Evolutionary conservation across 2,888 invertebrate genomes (phyloP).

Genomic region (Drosophila gaucha): DNA sequence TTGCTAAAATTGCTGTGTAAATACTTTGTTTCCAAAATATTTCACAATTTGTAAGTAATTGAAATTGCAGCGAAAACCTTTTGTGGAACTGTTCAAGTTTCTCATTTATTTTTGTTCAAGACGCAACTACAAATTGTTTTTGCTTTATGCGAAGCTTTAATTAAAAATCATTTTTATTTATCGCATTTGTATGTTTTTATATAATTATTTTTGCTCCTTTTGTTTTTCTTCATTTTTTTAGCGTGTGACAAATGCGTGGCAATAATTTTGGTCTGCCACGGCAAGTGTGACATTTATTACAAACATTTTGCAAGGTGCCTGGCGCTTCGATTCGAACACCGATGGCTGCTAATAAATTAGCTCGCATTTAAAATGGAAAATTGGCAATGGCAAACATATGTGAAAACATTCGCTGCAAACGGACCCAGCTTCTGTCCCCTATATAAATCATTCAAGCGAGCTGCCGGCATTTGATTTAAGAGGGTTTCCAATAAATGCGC

Average conservation of each 20-base stretch:
- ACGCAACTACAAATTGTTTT: constrained; percentile 8
- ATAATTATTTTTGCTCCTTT: constrained; percentile 13
- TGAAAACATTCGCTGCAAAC: constrained; percentile 18
- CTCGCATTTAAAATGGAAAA: constrained; percentile 67
- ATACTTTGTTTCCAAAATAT: no score
- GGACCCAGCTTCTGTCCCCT: constrained; percentile 14
- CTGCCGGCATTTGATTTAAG: constrained; percentile 33
- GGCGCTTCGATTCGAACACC: constrained; percentile 36
- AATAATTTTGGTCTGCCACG: constrained; percentile 67
- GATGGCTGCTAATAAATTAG: constrained; percentile 69
- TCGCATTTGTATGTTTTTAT: constrained; percentile 50
- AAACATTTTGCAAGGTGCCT: constrained; percentile 65
- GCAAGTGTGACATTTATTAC: constrained; percentile 74
- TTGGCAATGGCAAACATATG: constrained; percentile 55
- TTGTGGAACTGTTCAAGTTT: not conserved
- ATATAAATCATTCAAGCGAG: constrained; percentile 60
- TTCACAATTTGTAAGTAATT: no score
- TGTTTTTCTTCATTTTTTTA: constrained; percentile 16
- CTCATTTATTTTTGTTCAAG: not conserved
- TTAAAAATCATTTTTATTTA: constrained; percentile 70
- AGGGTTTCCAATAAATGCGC: constrained; percentile 36
- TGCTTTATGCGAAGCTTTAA: constrained; percentile 54
- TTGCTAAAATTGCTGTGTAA: no score
- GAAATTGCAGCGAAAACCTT: not conserved
- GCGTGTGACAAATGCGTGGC: constrained; percentile 72